Base-by-base conservation (phyloP, 2,113 vertebrate genomes). In the Mus spicilegus region DNA sequence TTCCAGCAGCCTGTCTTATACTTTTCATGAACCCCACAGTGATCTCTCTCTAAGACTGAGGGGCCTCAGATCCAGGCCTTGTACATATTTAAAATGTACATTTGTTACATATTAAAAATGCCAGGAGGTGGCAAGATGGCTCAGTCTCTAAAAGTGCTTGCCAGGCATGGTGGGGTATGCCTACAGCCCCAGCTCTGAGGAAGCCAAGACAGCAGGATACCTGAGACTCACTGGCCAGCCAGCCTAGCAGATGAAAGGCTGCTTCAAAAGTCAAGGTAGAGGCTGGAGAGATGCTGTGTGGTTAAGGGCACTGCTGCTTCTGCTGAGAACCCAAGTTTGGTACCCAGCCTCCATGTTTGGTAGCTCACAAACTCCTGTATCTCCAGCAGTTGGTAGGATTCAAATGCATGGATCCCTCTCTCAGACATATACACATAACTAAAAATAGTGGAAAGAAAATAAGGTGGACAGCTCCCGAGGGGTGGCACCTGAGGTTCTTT, bases 1-100 rank as follows among this genome's bases (percentile, higher is more conserved):
- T 6, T 17, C 19, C 20, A 24, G 3, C 1, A 0, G 7, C 36
- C 49, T 0, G 0, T 8, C 1, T 22, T 2, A 13, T 16, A 76
- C 39, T 78, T 56, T 33, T 72, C 26, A 19, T 20, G 19, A 61
- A 28, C 63, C 36, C 46, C 22, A 63, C 73, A 30, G 3, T 11
- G 24, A 58, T n/a, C 56, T n/a, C 24, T 0, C 20, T 0, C 26
- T 78, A 33, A 10, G 36, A 69, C 63, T 36, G 30, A 36, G 28
- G 20, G 0, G 0, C 24, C 56, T 67, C 73, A 28, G 39, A 36
- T 26, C 11, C 36, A 20, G 30, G 16, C 33, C 19, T n/a, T 63
- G n/a, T 17, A 63, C 17, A 49, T 49, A 49, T 49, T 49, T 49
- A 49, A 49, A 49, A 49, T 49, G 49, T 49, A 7, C 7, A 49